These are phyloP conservation scores for Botrylloides violaceus DNA, from an alignment of 23 tunicate genomes.

Conservation along the genomic window DNA sequence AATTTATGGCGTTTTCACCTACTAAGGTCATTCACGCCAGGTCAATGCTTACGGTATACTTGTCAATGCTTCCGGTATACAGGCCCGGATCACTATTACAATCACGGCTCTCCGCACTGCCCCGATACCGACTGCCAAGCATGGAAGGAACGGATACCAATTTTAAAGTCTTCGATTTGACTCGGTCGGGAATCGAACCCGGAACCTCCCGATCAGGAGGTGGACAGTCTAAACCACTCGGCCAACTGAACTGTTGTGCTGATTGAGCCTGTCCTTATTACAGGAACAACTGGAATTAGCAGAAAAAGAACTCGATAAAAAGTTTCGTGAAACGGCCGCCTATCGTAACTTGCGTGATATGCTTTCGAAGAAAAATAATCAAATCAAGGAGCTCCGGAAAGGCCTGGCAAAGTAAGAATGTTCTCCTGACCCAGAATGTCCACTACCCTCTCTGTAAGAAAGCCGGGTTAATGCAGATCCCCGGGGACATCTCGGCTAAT, in stretches of 20 bases:
- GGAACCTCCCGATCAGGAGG: no score
- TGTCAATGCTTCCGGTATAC: background rate
- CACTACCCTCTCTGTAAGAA: background rate
- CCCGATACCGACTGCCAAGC: no score
- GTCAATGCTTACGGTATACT: background rate
- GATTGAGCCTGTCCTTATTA: background rate
- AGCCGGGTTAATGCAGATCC: background rate
- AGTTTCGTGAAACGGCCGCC: conserved; percentile 85
- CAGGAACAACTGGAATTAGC: conserved; percentile 83
- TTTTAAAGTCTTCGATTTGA: no score
- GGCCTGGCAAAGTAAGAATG: conserved; percentile 38
- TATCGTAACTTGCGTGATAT: conserved; percentile 71
- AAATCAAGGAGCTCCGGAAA: conserved; percentile 74
- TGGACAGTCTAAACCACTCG: no score
- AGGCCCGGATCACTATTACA: no score
- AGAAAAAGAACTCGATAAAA: conserved; percentile 73
- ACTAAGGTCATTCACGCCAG: no score
- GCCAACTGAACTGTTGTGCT: background rate
- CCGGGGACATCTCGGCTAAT: background rate
- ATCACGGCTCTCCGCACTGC: no score
- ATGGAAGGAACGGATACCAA: no score
- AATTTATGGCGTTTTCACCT: no score
- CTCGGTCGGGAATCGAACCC: no score
- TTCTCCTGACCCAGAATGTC: background rate
- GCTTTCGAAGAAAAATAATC: conserved; percentile 82